Evolutionary conservation across 2,797 vertebrate genomes (phyloP), one percentile per base, ranked within the genome.

Genomic region (Pangasius sanitwongsei): DNA sequence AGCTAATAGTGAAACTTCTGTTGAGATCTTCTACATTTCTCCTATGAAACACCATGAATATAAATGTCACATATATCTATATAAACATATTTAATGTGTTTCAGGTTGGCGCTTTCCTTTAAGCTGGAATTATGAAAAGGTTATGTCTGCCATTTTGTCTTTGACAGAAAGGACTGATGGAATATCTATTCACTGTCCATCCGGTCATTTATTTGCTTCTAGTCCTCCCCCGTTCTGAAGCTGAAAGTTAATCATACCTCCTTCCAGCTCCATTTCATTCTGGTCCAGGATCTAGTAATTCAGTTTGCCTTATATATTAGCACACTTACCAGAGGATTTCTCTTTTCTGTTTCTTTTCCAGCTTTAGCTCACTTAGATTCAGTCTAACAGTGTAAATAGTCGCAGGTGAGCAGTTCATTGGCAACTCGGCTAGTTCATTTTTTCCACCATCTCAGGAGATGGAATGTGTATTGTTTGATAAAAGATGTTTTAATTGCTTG

Each of bases 401-500:
- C 57, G 65, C 37, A 41, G 16, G 15, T 78, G 70, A 59, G 12
- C 3, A 37, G 83, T 23, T 48, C 25, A 44, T 34, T 25, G 70
- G 31, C 63, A 63, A 65, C 31, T 3, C 9, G 34, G 82, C 57
- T 61, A 65, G 59, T 67, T 85, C 0, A 57, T 81, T 90, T 28
- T 67, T 63, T 83, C 44, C 41, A 85, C 67, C 57, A 44, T 83
- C 20, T 83, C 57, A 83, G 37, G 23, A 63, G 37, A 63, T 83
- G 1, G 2, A 83, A 61, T 44, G 57, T 12, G 12, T 83, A 61
- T 74, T 37, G 74, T 89, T 82, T 48, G 6, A 65, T 87, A 44
- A 75, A 78, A 50, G 44, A 86, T 89, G 44, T 77, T 87, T 55
- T 92, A 90, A 91, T 89, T 91, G 85, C 81, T 65, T 67, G 74